Conservation (phyloP, 2,797 vertebrate genomes). For the Myotis planiceps region DNA sequence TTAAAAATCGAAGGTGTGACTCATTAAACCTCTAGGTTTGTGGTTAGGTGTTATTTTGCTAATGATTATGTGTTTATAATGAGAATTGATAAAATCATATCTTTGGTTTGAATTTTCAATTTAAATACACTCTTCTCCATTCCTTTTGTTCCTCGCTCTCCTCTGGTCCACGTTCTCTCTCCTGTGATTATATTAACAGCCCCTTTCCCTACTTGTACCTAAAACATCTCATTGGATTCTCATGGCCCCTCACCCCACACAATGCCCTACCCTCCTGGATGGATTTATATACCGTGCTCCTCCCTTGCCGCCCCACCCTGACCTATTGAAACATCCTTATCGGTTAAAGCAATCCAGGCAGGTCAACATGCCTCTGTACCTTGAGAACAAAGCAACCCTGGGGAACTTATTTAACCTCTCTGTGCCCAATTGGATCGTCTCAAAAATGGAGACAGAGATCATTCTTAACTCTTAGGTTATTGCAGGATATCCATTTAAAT, state of each 20-base stretch:
- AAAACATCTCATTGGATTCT: neutral
- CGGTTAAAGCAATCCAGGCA: neutral
- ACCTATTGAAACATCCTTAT: neutral
- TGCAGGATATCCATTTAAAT: neutral
- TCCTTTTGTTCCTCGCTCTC: neutral
- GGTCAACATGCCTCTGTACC: neutral
- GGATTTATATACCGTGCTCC: neutral
- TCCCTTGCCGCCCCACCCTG: neutral
- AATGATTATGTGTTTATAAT: constrained; percentile 19
- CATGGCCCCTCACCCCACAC: too few relatives aligned
- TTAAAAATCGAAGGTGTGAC: constrained; percentile 11
- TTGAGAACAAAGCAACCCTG: neutral
- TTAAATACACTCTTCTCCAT: neutral
- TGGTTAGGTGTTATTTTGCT: constrained; percentile 50
- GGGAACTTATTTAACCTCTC: neutral
- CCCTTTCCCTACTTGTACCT: neutral
- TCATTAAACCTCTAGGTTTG: constrained; percentile 26
- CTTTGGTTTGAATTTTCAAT: constrained; percentile 15
- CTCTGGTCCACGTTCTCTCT: neutral
- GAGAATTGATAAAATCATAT: neutral
- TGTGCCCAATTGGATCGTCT: neutral
- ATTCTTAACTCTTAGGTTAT: neutral
- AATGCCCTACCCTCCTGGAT: neutral
- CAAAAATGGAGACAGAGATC: neutral
- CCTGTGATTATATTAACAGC: neutral